These are phyloP conservation scores for Leptinotarsa texana DNA, from an alignment of 1,140 invertebrate species.

Conservation along the genomic window DNA sequence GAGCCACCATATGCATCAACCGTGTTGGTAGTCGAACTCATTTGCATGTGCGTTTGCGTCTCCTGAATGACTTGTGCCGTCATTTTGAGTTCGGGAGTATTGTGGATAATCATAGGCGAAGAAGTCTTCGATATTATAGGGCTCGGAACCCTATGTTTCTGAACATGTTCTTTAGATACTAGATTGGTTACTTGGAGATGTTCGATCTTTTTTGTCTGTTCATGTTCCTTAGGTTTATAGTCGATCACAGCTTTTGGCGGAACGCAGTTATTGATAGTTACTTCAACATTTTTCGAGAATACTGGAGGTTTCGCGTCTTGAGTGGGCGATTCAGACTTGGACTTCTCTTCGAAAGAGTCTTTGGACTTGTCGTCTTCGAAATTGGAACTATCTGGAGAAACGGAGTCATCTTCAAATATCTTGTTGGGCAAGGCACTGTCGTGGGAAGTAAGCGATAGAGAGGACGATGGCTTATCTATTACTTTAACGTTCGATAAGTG, in stretches of 20 bases:
- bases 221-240: conserved; percentile 16
- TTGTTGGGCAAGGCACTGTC: conserved; percentile 63
- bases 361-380: conserved; percentile 56
- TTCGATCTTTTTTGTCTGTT: conserved; percentile 21
- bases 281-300: conserved; percentile 25
- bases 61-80: conserved; percentile 52
- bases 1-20: conserved; percentile 47
- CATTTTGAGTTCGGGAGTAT: conserved; percentile 53
- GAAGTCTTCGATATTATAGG: conserved; percentile 44
- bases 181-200: conserved; percentile 26
- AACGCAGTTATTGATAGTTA: background rate
- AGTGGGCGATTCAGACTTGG: conserved; percentile 38
- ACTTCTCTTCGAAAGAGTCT: conserved; percentile 49
- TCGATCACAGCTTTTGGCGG: conserved; percentile 8
- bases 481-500: conserved; percentile 54
- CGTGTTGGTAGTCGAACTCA: conserved; percentile 43
- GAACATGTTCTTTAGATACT: conserved; percentile 34
- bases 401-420: conserved; percentile 66
- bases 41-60: conserved; percentile 40
- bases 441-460: conserved; percentile 61
- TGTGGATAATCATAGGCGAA: conserved; percentile 46
- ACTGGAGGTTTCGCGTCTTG: conserved; percentile 26
- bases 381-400: conserved; percentile 61
- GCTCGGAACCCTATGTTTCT: conserved; percentile 37
- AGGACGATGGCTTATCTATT: conserved; percentile 59